phyloP scores from a whole-genome alignment of 2,888 invertebrate species.

The Lasioglossum pauxillum region DNA sequence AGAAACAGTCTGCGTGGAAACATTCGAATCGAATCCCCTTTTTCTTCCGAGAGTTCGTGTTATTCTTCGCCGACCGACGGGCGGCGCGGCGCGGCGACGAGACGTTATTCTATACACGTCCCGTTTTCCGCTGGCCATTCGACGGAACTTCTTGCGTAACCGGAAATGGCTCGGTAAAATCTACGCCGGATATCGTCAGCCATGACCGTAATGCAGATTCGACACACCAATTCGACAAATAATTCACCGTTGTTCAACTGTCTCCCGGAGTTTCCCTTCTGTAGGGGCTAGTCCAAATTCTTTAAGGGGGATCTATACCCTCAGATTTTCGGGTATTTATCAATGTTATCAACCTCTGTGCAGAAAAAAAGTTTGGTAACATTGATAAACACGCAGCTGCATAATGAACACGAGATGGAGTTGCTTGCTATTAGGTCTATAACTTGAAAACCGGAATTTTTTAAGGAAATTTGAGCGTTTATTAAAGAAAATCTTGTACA shows the following conservation, averaged over 20 bases:
- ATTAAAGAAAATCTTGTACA: no score
- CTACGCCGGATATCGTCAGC: constrained; percentile 63
- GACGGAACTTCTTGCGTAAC: constrained; percentile 64
- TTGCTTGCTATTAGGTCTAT: no score
- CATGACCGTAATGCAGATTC: constrained; percentile 64
- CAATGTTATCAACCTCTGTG: no score
- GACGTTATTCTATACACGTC: constrained; percentile 64
- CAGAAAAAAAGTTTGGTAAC: no score
- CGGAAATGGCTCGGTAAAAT: constrained; percentile 59
- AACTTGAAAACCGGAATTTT: no score
- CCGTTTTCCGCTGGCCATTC: constrained; percentile 55
- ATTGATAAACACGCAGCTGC: no score
- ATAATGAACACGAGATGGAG: no score
- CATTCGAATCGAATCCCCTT: constrained; percentile 34
- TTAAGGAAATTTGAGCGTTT: no score
- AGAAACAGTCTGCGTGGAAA: constrained; percentile 5
- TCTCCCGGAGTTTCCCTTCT: background rate
- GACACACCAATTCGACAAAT: constrained; percentile 9
- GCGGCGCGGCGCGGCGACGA: background rate
- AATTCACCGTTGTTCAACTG: background rate
- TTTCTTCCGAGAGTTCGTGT: constrained; percentile 3
- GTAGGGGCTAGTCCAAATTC: no score
- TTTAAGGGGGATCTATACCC: no score
- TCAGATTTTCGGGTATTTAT: no score
- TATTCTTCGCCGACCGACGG: background rate